These are phyloP conservation scores for Shinisaurus crocodilurus DNA, from an alignment of 2,113 vertebrate genomes.

Conservation along the genomic window DNA sequence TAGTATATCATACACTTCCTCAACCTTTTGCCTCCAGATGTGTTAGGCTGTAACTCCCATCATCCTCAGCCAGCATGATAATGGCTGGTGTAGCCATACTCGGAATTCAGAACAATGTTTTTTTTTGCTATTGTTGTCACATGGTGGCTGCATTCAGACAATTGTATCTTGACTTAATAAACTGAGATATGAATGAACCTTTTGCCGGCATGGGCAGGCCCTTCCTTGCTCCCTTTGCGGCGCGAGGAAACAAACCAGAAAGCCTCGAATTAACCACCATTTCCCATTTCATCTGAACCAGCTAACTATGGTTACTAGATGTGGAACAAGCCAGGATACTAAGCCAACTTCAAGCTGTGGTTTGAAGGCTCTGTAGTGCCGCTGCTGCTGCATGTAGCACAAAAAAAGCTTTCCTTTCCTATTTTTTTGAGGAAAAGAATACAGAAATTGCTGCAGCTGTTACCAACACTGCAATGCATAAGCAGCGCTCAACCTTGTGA, in stretches of 20 bases:
- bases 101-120: neutral
- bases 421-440: neutral
- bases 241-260: neutral
- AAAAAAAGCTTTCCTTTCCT: too few relatives aligned
- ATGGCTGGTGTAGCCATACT: neutral
- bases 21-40: too few relatives aligned
- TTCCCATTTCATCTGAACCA: neutral
- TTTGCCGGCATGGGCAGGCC: neutral
- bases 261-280: neutral
- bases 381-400: too few relatives aligned
- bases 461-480: neutral
- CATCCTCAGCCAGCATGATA: too few relatives aligned
- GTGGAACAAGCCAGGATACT: neutral
- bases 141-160: neutral
- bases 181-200: neutral
- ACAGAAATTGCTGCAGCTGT: neutral
- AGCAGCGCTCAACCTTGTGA: neutral
- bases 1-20: too few relatives aligned
- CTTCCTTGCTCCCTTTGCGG: neutral
- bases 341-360: neutral
- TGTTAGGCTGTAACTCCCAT: too few relatives aligned
- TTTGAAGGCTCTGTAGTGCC: neutral
- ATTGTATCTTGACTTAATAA: neutral
- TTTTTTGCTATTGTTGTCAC: neutral
- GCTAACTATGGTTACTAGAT: neutral